Base-by-base conservation (phyloP, 2,113 vertebrate species). In the Pantherophis guttatus region DNA sequence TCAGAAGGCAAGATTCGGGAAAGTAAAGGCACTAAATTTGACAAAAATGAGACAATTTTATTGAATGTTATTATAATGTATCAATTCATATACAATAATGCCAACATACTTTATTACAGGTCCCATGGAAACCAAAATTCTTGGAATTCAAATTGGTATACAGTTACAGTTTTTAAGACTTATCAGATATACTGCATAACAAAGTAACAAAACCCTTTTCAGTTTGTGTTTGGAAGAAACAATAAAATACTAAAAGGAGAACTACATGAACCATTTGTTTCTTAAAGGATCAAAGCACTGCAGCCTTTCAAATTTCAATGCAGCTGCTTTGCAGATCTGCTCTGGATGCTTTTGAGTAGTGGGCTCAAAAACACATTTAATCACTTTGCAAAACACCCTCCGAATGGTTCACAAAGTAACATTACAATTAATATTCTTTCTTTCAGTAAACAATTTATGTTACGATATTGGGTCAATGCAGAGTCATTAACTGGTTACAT, bases 1-100 rank as follows among this genome's bases (percentile, higher is more conserved):
- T 99, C 99, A 91, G 99, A 99, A 97, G 99, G 99, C 97, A 99
- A 98, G 97, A 99, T 99, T 98, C 99, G 98, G 97, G 99, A 99
- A 94, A 99, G 99, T 98, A 99, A 98, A 98, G 99, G 99, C 98
- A 99, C 99, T 99, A 94, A 52, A 97, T 97, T 94, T 88, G 93
- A 0, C 93, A 94, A 94, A 91, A 94, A 94, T 93, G n/a, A 86
- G 93, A 3, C 86, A 13, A 8, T 93, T 90, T 29, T 12, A 50
- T 29, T 57, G 48, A 54, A 90, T 86, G 29, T 90, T 8, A 55
- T 89, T 90, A 62, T 54, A 88, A 39, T 29, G 44, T 19, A 70
- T n/a, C n/a, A 81, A 62, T 87, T 65, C 44, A 86, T 59, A 4
- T 65, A 24, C 5, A 90, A 52, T 5, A 70, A 50, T 11, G 19